These are phyloP conservation scores for Vanessa tameamea DNA, from an alignment of 1,140 invertebrate genomes.

Conservation along the genomic window DNA sequence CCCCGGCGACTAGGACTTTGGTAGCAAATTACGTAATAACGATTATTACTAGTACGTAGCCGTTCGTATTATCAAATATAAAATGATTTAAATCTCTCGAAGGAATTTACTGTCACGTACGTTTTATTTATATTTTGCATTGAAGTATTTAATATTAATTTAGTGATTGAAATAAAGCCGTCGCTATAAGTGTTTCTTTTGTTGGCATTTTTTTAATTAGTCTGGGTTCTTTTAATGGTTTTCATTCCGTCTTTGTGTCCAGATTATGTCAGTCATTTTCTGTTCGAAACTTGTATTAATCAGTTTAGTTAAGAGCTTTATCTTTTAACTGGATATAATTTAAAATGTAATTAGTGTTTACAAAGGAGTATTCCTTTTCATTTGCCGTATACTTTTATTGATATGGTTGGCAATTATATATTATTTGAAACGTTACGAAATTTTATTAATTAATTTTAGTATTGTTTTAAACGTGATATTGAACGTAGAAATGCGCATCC, in stretches of 20 bases:
- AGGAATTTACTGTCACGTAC: conserved; percentile 4
- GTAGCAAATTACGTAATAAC: conserved; percentile 21
- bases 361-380: not conserved
- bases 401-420: not conserved
- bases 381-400: not conserved
- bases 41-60: conserved; percentile 3
- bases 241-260: conserved; percentile 46
- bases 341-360: not conserved
- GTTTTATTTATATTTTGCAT: not conserved
- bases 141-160: not conserved
- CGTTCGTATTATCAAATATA: not conserved
- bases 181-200: conserved; percentile 34
- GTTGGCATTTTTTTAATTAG: conserved; percentile 42
- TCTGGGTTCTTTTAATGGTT: conserved; percentile 49
- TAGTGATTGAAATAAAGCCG: conserved; percentile 16
- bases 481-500: too few species aligned
- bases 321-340: conserved; percentile 19
- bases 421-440: not conserved
- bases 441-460: too few species aligned
- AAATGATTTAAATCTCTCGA: not conserved
- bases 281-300: conserved; percentile 37
- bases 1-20: conserved; percentile 2
- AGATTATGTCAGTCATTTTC: conserved; percentile 39
- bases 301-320: conserved; percentile 35
- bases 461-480: too few species aligned